These are phyloP conservation scores for Ennomos fuscantarius DNA, from an alignment of 2,888 invertebrate genomes.

Conservation along the genomic window DNA sequence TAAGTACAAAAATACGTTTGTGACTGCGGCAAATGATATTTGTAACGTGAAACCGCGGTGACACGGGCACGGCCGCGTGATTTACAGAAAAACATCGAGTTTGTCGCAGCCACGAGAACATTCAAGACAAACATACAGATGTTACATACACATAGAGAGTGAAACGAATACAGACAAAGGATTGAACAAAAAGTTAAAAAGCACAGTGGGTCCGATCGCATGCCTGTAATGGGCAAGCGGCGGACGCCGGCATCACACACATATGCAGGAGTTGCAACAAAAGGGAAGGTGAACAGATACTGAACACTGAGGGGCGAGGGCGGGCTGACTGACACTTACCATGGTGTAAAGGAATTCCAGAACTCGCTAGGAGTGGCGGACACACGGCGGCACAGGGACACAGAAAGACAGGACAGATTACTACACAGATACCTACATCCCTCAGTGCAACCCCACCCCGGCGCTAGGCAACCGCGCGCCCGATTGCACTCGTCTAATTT, in stretches of 20 bases:
- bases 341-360: slow-evolving; percentile 99
- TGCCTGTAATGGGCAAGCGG: slow-evolving; percentile 75
- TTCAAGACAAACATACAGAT: slow-evolving; percentile 85
- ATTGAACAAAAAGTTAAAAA: slow-evolving; percentile 82
- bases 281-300: slow-evolving; percentile 84
- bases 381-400: slow-evolving; percentile 89
- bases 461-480: slow-evolving; percentile 72
- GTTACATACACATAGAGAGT: slow-evolving; percentile 86
- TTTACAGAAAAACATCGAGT: slow-evolving; percentile 54
- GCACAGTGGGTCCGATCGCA: slow-evolving; percentile 78
- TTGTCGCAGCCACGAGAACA: slow-evolving; percentile 81
- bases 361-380: slow-evolving; percentile 96
- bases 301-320: slow-evolving; percentile 86
- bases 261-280: slow-evolving; percentile 85
- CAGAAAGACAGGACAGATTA: slow-evolving; percentile 88
- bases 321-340: slow-evolving; percentile 94
- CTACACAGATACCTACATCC: slow-evolving; percentile 86
- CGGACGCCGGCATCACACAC: slow-evolving; percentile 81
- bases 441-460: slow-evolving; percentile 85
- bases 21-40: slow-evolving; percentile 77
- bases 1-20: slow-evolving; percentile 76
- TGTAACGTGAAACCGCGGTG: slow-evolving; percentile 48
- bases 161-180: slow-evolving; percentile 85
- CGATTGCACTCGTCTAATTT: slow-evolving; percentile 79
- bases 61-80: slow-evolving; percentile 49